phyloP scores from a whole-genome alignment of 2,113 vertebrate species.

The rabbit (Oryctolagus cuniculus) region mOryCun1.1 NC_091433.1:104928001-104928500 shows the following conservation, averaged over 20 bases:
- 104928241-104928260: not conserved
- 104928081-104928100: not conserved
- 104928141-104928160: not conserved
- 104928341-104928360: not conserved
- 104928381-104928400: not conserved
- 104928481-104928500: not conserved
- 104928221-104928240: slow-evolving; percentile 59
- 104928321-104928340: not conserved
- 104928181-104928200: not conserved
- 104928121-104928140: slow-evolving; percentile 59
- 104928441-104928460: not conserved
- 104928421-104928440: not conserved
- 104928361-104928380: not conserved
- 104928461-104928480: not conserved
- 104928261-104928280: rapidly evolving
- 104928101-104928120: slow-evolving; percentile 9
- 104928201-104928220: rapidly evolving
- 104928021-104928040: not conserved
- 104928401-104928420: not conserved
- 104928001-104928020: slow-evolving; percentile 67
- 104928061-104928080: not conserved
- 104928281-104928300: too few relatives aligned
- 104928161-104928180: not conserved
- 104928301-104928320: rapidly evolving
- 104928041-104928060: not conserved